Base-by-base conservation (phyloP, 2,888 invertebrate genomes). In the Eupithecia abbreviata region DNA sequence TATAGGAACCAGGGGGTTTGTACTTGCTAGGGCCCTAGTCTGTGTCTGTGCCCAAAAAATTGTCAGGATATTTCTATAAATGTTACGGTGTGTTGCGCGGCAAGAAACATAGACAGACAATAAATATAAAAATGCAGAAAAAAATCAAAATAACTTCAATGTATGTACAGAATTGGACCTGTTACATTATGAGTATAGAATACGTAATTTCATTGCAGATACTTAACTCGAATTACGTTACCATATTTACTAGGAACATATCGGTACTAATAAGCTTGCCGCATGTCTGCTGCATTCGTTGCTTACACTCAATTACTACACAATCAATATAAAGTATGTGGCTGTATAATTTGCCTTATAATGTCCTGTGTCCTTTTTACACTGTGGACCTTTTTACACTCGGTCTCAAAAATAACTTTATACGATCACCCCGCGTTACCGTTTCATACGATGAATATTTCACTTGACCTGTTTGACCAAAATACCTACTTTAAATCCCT, bases 361-460 rank as follows among this genome's bases (percentile, higher is more conserved):
- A 72, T 51, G 45, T 69, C 81, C 88, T 87, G 88, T 86, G 78
- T 84, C 85, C 87, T 87, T 83, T 86, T 81, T 84, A 85, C 0
- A 76, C 62, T 62, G 78, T 84, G 82, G 84, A 86, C 85, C 87
- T 87, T 83, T 86, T 81, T 84, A 85, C 0, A 76, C 62, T 62
- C 42, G 49, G 85, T 82, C 84, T 80, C 85, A 75, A 85, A 89
- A 89, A 89, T 89, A 89, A 85, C 84, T 84, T 72, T 41, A 51
- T 76, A 66, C 73, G 45, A 78, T 81, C 83, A 81, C 82, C 79
- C 76, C 71, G 69, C 72, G 55, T 75, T 62, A 51, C 69, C 13
- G 62, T 30, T 58, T 66, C 66, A 15, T 49, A 47, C 65, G 55
- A 55, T 76, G 12, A 74, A 78, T 79, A 72, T 73, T 77, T 76